A percentile compares a stretch with the other conserved stretches of the same genome.
phyloP scores from a whole-genome alignment of 1,140 invertebrate species.

The Drosophila tani region DNA sequence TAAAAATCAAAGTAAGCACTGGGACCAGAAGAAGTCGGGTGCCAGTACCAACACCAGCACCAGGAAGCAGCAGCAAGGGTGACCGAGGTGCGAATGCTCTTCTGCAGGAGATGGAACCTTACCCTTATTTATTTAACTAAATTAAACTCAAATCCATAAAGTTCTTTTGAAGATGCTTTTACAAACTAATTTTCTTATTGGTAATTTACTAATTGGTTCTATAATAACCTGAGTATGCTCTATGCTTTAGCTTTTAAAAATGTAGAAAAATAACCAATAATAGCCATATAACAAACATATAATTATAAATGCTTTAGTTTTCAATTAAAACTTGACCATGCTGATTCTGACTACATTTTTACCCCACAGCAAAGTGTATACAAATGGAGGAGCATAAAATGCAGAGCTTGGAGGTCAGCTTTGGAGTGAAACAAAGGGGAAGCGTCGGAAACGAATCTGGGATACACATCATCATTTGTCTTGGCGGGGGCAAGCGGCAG shows the following conservation, averaged over 20 bases:
- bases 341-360: not conserved
- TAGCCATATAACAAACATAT: too few species aligned
- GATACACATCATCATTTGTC: constrained; percentile 77
- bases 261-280: too few species aligned
- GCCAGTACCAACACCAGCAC: too few species aligned
- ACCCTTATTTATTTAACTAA: too few species aligned
- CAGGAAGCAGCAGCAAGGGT: not conserved
- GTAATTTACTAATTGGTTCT: too few species aligned
- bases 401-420: constrained; percentile 23
- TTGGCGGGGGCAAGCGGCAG: constrained; percentile 33
- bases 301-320: too few species aligned
- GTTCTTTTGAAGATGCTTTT: too few species aligned
- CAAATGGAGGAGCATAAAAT: constrained; percentile 2
- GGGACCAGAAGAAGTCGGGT: not conserved
- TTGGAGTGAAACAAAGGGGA: constrained; percentile 34
- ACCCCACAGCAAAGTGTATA: not conserved
- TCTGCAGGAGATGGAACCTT: not conserved
- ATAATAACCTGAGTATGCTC: too few species aligned
- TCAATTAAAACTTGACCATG: too few species aligned
- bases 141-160: too few species aligned
- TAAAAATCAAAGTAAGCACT: constrained; percentile 79
- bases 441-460: constrained; percentile 30
- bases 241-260: too few species aligned
- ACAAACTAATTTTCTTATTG: too few species aligned
- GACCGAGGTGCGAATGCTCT: constrained; percentile 2